phyloP scores from a whole-genome alignment of 2,888 invertebrate genomes.

The Lottia gigantea region DNA sequence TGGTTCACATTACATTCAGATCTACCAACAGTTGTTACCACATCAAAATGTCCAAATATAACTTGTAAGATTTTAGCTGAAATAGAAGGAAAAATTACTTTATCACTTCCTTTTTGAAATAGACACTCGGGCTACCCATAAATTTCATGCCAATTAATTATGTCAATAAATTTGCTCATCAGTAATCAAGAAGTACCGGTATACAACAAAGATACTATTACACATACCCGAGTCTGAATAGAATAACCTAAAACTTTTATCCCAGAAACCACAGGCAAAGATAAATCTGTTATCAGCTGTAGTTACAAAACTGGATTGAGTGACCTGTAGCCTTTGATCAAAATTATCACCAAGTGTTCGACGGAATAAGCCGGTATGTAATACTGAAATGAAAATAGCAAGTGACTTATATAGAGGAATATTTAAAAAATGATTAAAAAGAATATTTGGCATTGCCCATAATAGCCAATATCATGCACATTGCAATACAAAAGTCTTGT shows the following conservation, averaged over 20 bases:
- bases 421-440: too few relatives aligned
- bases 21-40: slow-evolving; percentile 96
- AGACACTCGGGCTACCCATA: too few relatives aligned
- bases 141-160: too few relatives aligned
- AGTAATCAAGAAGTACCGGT: too few relatives aligned
- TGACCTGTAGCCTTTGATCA: slow-evolving; percentile 93
- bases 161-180: too few relatives aligned
- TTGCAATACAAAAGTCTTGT: too few relatives aligned
- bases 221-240: slow-evolving; percentile 89
- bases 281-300: slow-evolving; percentile 97
- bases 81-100: slow-evolving; percentile 39
- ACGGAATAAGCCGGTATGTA: slow-evolving; percentile 69
- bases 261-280: slow-evolving; percentile 99
- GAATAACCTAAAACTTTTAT: slow-evolving; percentile 98
- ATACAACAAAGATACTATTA: background rate
- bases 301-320: slow-evolving; percentile 95
- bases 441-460: too few relatives aligned
- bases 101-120: too few relatives aligned
- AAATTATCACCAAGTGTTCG: slow-evolving; percentile 97
- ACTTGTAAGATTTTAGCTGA: slow-evolving; percentile 97
- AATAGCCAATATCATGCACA: too few relatives aligned
- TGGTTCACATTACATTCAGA: slow-evolving; percentile 97
- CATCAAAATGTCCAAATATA: slow-evolving; percentile 98
- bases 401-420: background rate
- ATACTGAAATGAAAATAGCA: slow-evolving; percentile 38